A percentile compares a stretch with the other conserved stretches of the same genome.
These are phyloP conservation scores for Ondatra zibethicus DNA, from an alignment of 2,113 vertebrate genomes.

Conservation along the genomic window DNA sequence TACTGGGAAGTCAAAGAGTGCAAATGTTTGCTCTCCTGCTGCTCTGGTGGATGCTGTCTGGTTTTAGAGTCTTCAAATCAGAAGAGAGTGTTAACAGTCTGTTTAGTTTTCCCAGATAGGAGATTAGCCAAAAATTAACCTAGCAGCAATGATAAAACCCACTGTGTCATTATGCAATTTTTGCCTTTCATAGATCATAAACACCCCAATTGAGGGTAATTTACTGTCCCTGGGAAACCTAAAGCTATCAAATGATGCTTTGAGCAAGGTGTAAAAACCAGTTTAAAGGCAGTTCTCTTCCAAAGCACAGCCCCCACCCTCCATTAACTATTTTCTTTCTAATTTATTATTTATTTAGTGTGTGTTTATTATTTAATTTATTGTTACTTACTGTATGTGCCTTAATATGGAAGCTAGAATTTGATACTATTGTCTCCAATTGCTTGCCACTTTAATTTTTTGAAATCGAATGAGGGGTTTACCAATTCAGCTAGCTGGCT, in stretches of 20 bases:
- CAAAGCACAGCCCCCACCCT: background rate
- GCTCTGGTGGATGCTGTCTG: slow-evolving; percentile 57
- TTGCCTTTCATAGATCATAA: slow-evolving; percentile 88
- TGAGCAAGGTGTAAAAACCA: slow-evolving; percentile 66
- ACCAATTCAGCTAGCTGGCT: background rate
- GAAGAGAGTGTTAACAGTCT: slow-evolving; percentile 76
- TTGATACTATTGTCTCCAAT: background rate
- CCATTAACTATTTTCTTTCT: background rate
- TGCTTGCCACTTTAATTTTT: background rate
- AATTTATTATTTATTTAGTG: background rate
- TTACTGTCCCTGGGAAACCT: slow-evolving; percentile 82
- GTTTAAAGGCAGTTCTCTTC: slow-evolving; percentile 54
- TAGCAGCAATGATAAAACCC: slow-evolving; percentile 84
- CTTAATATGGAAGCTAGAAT: background rate
- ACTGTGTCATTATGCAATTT: slow-evolving; percentile 81
- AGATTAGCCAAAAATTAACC: slow-evolving; percentile 85
- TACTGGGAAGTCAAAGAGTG: background rate
- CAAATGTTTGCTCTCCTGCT: slow-evolving; percentile 67
- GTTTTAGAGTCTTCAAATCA: slow-evolving; percentile 68
- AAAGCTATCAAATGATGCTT: slow-evolving; percentile 74
- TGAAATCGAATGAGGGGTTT: background rate
- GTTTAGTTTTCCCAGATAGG: slow-evolving; percentile 84
- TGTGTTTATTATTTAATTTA: background rate
- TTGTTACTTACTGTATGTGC: background rate
- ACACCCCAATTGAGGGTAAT: slow-evolving; percentile 83